phyloP scores from a whole-genome alignment of 2,797 vertebrate genomes.

The Gadopsis marmoratus region DNA sequence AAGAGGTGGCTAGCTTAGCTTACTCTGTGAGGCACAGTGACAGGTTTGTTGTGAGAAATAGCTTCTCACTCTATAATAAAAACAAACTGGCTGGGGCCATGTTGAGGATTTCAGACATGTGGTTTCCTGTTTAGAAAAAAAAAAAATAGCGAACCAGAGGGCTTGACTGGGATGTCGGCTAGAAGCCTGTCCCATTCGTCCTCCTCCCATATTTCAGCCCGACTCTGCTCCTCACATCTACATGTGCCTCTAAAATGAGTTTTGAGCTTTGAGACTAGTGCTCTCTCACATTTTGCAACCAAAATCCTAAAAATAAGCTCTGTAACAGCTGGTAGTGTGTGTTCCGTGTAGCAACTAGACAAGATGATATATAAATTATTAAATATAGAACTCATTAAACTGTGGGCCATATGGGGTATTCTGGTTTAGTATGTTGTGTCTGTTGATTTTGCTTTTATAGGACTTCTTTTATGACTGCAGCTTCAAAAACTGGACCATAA shows the following conservation, averaged over 20 bases:
- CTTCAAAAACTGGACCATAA: conserved; percentile 44
- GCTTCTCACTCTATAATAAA: conserved; percentile 71
- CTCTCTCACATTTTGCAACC: neutral
- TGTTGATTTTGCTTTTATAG: conserved; percentile 58
- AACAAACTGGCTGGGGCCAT: conserved; percentile 80
- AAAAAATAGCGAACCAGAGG: conserved; percentile 55
- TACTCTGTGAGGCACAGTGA: conserved; percentile 58
- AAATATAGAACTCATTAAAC: conserved; percentile 41
- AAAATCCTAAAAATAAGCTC: neutral
- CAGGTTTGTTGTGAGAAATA: conserved; percentile 76
- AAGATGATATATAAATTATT: conserved; percentile 25
- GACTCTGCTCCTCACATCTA: conserved; percentile 16
- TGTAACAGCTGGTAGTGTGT: neutral
- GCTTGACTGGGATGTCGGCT: conserved; percentile 79
- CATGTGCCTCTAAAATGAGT: conserved; percentile 7
- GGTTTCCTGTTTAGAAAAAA: conserved; percentile 95
- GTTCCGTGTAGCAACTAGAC: neutral
- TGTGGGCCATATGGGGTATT: conserved; percentile 1
- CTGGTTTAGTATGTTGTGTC: conserved; percentile 34
- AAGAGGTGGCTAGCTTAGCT: no score
- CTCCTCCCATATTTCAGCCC: conserved; percentile 19
- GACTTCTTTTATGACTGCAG: conserved; percentile 41
- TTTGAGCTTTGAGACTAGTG: neutral
- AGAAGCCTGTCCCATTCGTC: conserved; percentile 73
- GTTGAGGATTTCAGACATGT: conserved; percentile 92